These are phyloP conservation scores for Meghimatium bilineatum DNA, from an alignment of 2,888 invertebrate genomes.

Conservation along the genomic window DNA sequence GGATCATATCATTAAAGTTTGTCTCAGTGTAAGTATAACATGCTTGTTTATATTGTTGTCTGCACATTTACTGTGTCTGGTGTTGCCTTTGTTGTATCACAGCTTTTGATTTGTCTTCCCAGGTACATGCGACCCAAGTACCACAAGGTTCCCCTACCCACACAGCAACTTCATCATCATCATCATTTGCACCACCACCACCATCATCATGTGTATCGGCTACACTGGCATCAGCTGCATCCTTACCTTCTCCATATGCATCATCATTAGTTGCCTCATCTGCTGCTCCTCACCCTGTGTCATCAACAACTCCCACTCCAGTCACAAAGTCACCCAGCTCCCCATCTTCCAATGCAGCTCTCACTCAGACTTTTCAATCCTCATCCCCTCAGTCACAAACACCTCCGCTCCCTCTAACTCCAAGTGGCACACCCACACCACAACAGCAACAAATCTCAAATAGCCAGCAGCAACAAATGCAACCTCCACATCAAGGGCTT, in stretches of 20 bases:
- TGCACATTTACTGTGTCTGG: neutral
- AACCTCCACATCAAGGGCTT: conserved; percentile 19
- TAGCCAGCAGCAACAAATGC: conserved; percentile 24
- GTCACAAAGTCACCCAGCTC: conserved; percentile 23
- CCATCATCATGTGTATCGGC: conserved; percentile 32
- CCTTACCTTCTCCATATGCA: neutral
- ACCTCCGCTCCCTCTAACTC: conserved; percentile 41
- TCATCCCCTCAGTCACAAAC: conserved; percentile 33
- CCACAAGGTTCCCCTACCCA: conserved; percentile 55
- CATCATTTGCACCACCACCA: conserved; percentile 53
- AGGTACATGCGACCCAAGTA: conserved; percentile 64
- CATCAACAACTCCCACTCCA: conserved; percentile 15
- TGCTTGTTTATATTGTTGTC: neutral
- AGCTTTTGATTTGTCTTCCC: neutral
- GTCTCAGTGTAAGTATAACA: neutral
- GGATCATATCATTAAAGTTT: no score
- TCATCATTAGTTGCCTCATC: conserved; percentile 18
- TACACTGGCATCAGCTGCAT: neutral
- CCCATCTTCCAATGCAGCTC: conserved; percentile 7
- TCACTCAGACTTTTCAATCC: conserved; percentile 35
- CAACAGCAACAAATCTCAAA: conserved; percentile 36
- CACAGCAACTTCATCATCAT: conserved; percentile 53
- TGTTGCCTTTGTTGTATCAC: neutral
- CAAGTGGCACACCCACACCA: conserved; percentile 45
- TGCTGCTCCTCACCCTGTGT: conserved; percentile 1